Evolutionary conservation across 2,888 invertebrate genomes (phyloP).

Genomic region (Gymnoscelis rufifasciata): DNA sequence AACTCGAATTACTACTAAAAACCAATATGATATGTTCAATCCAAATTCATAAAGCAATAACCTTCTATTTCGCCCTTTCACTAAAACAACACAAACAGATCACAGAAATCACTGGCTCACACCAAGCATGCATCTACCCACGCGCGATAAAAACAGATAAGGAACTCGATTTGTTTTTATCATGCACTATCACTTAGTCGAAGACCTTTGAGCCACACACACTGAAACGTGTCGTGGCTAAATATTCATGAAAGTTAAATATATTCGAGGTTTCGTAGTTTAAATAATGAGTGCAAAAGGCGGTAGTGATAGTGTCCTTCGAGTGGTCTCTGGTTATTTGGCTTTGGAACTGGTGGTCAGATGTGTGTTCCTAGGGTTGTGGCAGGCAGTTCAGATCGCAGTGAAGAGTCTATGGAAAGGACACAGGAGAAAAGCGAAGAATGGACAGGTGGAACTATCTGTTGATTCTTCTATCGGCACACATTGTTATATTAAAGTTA

Average conservation of each 20-base stretch:
- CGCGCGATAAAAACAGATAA: conserved; percentile 37
- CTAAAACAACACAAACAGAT: background rate
- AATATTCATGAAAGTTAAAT: no score
- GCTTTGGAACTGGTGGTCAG: conserved; percentile 58
- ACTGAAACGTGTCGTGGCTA: conserved; percentile 22
- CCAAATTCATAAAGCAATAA: no score
- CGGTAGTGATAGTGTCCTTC: conserved; percentile 42
- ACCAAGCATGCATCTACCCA: conserved; percentile 7
- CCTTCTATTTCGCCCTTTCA: background rate
- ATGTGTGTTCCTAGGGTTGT: conserved; percentile 58
- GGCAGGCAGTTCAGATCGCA: conserved; percentile 57
- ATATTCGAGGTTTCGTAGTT: no score
- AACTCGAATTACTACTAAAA: no score
- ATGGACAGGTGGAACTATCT: conserved; percentile 55
- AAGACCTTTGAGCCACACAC: conserved; percentile 49
- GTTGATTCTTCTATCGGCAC: conserved; percentile 66
- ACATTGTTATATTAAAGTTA: conserved; percentile 69
- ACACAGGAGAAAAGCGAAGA: conserved; percentile 50
- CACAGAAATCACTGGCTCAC: background rate
- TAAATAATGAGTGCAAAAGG: conserved; percentile 48
- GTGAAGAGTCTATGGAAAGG: conserved; percentile 67
- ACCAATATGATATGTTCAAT: no score
- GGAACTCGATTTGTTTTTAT: conserved; percentile 32
- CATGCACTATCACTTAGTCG: conserved; percentile 40
- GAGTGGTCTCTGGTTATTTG: conserved; percentile 60